Conservation (phyloP, 2,113 vertebrate species). For the Eulemur macaco region DNA sequence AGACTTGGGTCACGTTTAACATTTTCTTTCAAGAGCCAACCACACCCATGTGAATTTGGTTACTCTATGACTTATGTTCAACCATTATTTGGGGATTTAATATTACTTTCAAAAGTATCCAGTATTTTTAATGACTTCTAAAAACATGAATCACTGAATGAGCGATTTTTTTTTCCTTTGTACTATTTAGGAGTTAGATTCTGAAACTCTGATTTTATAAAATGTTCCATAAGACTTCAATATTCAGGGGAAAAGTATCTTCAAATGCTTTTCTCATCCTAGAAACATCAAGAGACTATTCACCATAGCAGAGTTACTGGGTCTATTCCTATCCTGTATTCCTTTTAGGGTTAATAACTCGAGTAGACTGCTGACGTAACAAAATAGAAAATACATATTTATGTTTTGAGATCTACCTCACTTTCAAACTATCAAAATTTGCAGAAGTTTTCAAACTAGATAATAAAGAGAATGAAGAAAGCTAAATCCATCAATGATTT, state of each 20-base stretch:
- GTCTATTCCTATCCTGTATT: neutral
- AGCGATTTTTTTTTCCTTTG: neutral
- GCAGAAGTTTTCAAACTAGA: neutral
- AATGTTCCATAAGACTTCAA: neutral
- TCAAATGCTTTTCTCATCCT: neutral
- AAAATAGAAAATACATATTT: neutral
- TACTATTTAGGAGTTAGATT: slow-evolving; percentile 2
- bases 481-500: neutral
- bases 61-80: neutral
- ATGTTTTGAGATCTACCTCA: neutral
- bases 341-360: neutral
- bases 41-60: neutral
- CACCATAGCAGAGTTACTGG: neutral
- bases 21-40: slow-evolving; percentile 19
- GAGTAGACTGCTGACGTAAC: neutral
- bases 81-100: neutral
- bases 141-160: neutral
- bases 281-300: neutral
- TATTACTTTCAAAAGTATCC: neutral
- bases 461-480: neutral
- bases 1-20: neutral
- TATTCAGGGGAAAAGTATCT: neutral
- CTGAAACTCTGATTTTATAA: slow-evolving; percentile 26
- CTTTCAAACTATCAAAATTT: slow-evolving; percentile 12
- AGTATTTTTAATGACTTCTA: slow-evolving; percentile 34